Base-by-base conservation (phyloP, 2,113 vertebrate genomes). In the Coracopsis vasa region DNA sequence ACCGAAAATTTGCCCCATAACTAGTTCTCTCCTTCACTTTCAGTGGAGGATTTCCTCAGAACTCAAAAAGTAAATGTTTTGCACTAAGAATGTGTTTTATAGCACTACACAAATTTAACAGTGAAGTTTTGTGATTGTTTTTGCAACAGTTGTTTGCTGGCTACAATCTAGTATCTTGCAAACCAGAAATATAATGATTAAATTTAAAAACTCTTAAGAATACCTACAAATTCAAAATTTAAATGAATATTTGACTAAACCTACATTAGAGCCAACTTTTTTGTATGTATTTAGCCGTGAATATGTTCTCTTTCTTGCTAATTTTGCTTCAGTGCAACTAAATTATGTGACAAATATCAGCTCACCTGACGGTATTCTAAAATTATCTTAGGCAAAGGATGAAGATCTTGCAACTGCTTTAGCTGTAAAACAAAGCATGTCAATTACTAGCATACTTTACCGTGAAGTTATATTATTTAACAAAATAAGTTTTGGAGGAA, bases 341-440 rank as follows among this genome's bases (percentile, higher is more conserved):
- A 13, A 13, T 16, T 27, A 44, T 35, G 23, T 25, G 69, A 61
- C 42, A 77, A 64, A 14, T 17, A 64, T 11, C 39, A 65, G 25
- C 97, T 94, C 91, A 99, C 99, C 98, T 98, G 99, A 75, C 99
- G 98, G 82, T 99, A 98, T 91, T 99, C 98, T 75, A 99, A 94
- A 94, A 99, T 98, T 77, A 99, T 98, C 98, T 98, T 99, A 31
- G 99, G 99, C 77, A 99, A 97, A 29, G 99, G 99, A 95, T 99
- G 99, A 72, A 99, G 97, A 83, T 98, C 98, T 97, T 98, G 98
- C 42, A 99, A 98, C 92, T 98, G 98, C 70, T 97, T 96, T 75
- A 99, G 93, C 99, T 99, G 67, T 42, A 97, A 97, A 96, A 82
- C 50, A 65, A 72, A 74, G 27, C 87, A 69, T 24, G 25, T 21